Base-by-base conservation (phyloP, 2,797 vertebrate species). In the Girardinus metallicus region DNA sequence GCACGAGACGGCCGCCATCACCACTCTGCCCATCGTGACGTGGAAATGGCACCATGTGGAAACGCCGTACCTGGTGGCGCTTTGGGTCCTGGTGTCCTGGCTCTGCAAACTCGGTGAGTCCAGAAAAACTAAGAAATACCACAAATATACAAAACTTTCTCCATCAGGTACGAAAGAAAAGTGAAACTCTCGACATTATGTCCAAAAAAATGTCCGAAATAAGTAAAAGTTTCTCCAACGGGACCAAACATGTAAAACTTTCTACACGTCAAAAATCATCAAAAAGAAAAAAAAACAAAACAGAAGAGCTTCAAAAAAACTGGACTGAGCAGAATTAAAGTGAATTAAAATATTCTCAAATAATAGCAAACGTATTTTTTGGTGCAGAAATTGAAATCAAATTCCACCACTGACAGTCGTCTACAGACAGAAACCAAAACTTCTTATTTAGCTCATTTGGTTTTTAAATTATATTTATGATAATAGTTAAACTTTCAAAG, bases 61-160 rank as follows among this genome's bases (percentile, higher is more conserved):
- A 76, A 87, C 88, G 0, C 97, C 97, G 0, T 99, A 97, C 94
- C 60, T 99, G 87, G 97, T 99, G 81, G 93, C 95, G 0, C 89
- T 99, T 47, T 99, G 98, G 98, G 86, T 99, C 85, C 95, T 99
- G 10, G 98, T 99, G 89, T 95, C 95, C 92, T 98, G 98, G 94
- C 79, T 99, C 88, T 98, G 97, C 93, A 99, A 99, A 95, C 95
- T 99, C 41, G 90, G 98, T 99, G 93, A 98, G 97, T 88, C 18
- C 31, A 39, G 16, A 36, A 12, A 21, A 4, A 66, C 36, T 7
- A 6, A 16, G 23, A 64, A 36, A 34, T 2, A 4, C 8, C 31
- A 36, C 13, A 36, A 34, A 64, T 3, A 29, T 11, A 29, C 2
- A 16, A 15, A 29, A 60, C 18, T 8, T 23, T 51, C 21, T 51